Percentiles rank a stretch among this genome's conserved stretches.
These are phyloP conservation scores for Sipha flava DNA, from an alignment of 1,140 invertebrate species.

Conservation along the genomic window DNA sequence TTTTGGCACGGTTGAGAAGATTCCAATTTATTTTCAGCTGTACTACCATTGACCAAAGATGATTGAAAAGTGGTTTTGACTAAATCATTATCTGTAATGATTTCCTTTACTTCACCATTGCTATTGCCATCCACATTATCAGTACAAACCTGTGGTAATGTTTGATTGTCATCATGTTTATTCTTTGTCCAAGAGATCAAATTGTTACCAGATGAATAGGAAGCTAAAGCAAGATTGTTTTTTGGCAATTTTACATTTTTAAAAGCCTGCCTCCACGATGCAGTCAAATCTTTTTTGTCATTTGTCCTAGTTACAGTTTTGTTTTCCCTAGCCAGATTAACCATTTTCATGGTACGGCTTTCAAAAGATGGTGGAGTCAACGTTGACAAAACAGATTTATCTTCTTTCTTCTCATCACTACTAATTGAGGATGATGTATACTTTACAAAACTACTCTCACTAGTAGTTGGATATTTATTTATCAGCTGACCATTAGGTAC, in stretches of 20 bases:
- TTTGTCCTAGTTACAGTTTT: background rate
- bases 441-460: background rate
- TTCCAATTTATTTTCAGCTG: background rate
- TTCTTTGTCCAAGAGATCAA: background rate
- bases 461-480: background rate
- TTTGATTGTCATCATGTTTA: background rate
- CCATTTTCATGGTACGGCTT: background rate
- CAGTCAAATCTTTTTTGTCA: background rate
- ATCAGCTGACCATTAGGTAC: background rate
- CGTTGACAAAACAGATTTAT: background rate
- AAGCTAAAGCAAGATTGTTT: background rate
- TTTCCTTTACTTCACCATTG: background rate
- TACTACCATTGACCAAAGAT: background rate
- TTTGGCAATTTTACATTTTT: constrained; percentile 40
- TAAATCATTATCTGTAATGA: background rate
- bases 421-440: background rate
- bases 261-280: constrained; percentile 39
- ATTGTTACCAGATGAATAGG: background rate
- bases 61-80: background rate
- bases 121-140: background rate
- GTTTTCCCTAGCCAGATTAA: background rate
- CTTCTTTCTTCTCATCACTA: background rate
- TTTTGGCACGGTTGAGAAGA: background rate
- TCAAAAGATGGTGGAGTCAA: background rate
- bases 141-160: background rate